Evolutionary conservation across 2,888 invertebrate species (phyloP).

Genomic region (Amblyteles armatorius): DNA sequence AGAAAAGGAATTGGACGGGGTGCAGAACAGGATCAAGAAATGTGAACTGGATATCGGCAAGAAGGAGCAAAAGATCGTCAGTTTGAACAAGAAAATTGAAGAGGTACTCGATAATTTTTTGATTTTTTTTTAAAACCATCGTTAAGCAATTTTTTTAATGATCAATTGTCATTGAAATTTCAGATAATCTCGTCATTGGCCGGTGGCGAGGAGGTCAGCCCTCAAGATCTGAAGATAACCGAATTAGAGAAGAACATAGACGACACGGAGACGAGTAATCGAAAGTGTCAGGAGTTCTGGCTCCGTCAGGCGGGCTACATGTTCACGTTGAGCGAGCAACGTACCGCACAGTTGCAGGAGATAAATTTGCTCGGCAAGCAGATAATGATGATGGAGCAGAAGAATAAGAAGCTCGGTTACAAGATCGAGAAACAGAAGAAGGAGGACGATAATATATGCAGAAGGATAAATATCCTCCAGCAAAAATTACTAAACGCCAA

Average conservation of each 20-base stretch:
- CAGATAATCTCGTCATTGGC: constrained; percentile 74
- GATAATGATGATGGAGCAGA: constrained; percentile 89
- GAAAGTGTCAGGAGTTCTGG: constrained; percentile 90
- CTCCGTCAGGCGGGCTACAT: constrained; percentile 91
- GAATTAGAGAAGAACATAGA: constrained; percentile 89
- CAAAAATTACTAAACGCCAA: constrained; percentile 87
- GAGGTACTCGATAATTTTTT: constrained; percentile 76
- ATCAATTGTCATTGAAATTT: constrained; percentile 15
- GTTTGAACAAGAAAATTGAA: constrained; percentile 86
- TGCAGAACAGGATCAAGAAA: constrained; percentile 85
- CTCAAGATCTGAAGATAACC: constrained; percentile 88
- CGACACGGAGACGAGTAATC: constrained; percentile 87
- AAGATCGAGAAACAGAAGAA: constrained; percentile 87
- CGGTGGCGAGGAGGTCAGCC: constrained; percentile 83
- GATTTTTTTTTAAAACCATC: not conserved
- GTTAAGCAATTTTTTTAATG: constrained; percentile 11
- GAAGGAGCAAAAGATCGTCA: constrained; percentile 85
- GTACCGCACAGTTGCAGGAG: constrained; percentile 89
- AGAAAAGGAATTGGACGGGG: constrained; percentile 84
- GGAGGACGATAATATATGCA: constrained; percentile 87
- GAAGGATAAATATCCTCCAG: constrained; percentile 87
- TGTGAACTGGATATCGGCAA: constrained; percentile 84
- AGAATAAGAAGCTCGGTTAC: constrained; percentile 89
- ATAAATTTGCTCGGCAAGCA: constrained; percentile 90
- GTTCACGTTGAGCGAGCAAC: constrained; percentile 89